A percentile compares a stretch with the other conserved stretches of the same genome.
These are phyloP conservation scores for Theristicus caerulescens DNA, from an alignment of 2,113 vertebrate species.

Conservation along the genomic window DNA sequence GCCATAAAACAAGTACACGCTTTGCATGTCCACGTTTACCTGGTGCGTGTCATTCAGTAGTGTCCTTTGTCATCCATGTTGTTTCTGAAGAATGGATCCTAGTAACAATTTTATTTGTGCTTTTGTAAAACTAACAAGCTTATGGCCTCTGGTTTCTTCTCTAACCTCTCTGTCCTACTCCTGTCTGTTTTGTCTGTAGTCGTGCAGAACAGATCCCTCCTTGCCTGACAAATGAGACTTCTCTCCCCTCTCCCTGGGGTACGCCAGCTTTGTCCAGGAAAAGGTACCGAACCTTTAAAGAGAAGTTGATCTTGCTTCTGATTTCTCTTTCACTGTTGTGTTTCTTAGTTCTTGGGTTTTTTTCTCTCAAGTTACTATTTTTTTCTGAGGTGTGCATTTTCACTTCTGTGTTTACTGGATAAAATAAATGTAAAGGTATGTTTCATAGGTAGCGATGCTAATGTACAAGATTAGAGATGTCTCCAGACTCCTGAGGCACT, in stretches of 20 bases:
- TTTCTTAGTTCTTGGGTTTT: not conserved
- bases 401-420: not conserved
- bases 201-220: slow-evolving; percentile 97
- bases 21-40: not conserved
- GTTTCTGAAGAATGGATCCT: not conserved
- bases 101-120: not conserved
- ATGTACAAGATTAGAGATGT: not conserved
- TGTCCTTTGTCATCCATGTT: not conserved
- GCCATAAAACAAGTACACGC: not conserved
- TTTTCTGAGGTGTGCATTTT: not conserved
- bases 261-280: slow-evolving; percentile 98
- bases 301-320: slow-evolving; percentile 31
- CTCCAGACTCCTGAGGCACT: not conserved
- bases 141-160: slow-evolving; percentile 64
- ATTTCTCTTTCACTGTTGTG: slow-evolving; percentile 5
- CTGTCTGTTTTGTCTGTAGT: slow-evolving; percentile 86
- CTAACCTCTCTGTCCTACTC: slow-evolving; percentile 77
- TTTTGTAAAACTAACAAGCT: slow-evolving; percentile 77
- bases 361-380: not conserved
- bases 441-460: not conserved
- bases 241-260: slow-evolving; percentile 98
- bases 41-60: not conserved
- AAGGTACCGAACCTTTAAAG: slow-evolving; percentile 87
- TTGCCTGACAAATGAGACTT: slow-evolving; percentile 98
- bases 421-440: not conserved